Evolutionary conservation across 2,888 invertebrate species (phyloP), one percentile per base, ranked within the genome.

Genomic region (Conomelus anceps): DNA sequence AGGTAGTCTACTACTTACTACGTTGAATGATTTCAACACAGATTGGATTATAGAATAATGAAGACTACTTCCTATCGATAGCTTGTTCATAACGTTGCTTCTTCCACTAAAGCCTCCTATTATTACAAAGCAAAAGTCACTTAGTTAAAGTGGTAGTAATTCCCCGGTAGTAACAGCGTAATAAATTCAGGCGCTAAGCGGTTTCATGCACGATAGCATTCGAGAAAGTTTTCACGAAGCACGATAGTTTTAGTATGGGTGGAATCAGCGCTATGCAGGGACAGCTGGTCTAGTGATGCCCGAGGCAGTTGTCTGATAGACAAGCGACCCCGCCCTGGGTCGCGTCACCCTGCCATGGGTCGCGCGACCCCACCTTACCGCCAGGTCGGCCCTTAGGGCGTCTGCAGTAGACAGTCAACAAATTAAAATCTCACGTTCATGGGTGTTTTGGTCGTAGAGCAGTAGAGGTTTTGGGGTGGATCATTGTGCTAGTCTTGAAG

Each of bases 401-500:
- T 63, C 63, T 63, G 63, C 63, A 6, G n/a, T n/a, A 9, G 63
- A 63, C 63, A 63, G 63, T 20, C 63, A n/a, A 63, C 63, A 63
- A 63, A 63, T 63, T 63, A 63, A 63, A 63, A 63, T 63, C 63
- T 63, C 34, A 34, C 34, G 17, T 17, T 34, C 63, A n/a, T n/a
- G 7, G 41, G 41, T 13, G 41, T 7, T 41, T 41, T 63, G 63
- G 63, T 1, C 7, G 63, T 63, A n/a, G 4, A n/a, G 63, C 63
- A 63, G 22, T 17, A 85, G 9, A n/a, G 63, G 88, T 84, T 22
- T 88, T 84, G 84, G 41, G n/a, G 6, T 87, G 26, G 24, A 85
- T 88, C 88, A 85, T 88, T 88, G 26, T 84, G 34, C 41, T 6
- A 22, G 85, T 34, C 20, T 89, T 86, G 86, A 23, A 86, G 89